Base-by-base conservation (phyloP, 2,888 invertebrate species). In the Phasia obesa region DNA sequence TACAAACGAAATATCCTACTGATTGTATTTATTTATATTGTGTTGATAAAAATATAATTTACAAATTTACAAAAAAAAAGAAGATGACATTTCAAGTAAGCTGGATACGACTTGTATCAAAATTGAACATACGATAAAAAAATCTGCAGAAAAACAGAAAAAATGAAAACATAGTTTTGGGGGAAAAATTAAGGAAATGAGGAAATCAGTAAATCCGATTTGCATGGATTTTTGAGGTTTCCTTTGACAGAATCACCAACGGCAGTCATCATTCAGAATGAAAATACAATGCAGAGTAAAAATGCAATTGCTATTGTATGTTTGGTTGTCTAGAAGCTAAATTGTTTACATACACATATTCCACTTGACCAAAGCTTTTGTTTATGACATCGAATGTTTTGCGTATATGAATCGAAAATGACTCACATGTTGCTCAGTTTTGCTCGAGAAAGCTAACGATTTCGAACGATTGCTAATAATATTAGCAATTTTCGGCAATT, bases 171-270 rank as follows among this genome's bases (percentile, higher is more conserved):
- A 35, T 11, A 5, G 67, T 51, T 51, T 57, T 42, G 31, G 49
- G 17, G 35, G 13, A 73, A 42, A 71, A 64, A 79, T 84, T 57
- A 77, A 85, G 77, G 81, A 85, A 83, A 85, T 85, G 84, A 86
- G 86, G 65, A 89, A 88, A 88, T 88, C 87, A 88, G 85, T 87
- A 89, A 89, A 89, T 90, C 90, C 87, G 90, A 90, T 89, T 90
- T 90, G 87, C 89, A 89, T 88, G 89, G 90, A 89, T 89, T 90
- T 90, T 87, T 88, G 88, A 87, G 88, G 75, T 75, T 83, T 83
- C 47, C 64, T 78, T 77, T 75, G 64, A 70, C 62, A 69, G 15
- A 44, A 73, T 9, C 60, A 55, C 44, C 71, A 78, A 51, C 5
- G 65, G 57, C 57, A 47, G 19, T 27, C 62, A 35, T 55, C 55